Percentiles rank a stretch among this genome's conserved stretches.
Conservation (phyloP, 2,797 vertebrate species). For the Prionace glauca region DNA sequence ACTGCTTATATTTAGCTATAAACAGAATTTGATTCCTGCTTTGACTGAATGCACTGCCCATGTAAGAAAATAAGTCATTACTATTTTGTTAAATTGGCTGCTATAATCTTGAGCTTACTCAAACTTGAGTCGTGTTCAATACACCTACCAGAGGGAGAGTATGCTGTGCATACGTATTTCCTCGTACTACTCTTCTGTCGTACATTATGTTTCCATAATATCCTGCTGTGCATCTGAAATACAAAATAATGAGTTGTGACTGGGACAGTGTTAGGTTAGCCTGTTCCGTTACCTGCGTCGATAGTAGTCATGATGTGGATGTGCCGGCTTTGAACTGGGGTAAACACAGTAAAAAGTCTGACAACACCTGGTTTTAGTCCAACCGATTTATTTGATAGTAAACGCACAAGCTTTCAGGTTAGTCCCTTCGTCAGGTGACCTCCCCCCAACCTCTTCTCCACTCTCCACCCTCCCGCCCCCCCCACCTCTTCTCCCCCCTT, state of each 20-base stretch:
- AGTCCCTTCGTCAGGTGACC: too few species aligned
- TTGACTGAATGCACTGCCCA: background rate
- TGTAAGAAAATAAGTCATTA: background rate
- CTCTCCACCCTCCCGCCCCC: too few species aligned
- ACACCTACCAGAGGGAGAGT: slow-evolving; percentile 57
- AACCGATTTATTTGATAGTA: too few species aligned
- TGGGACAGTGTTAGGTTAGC: background rate
- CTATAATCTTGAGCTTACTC: background rate
- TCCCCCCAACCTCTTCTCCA: too few species aligned
- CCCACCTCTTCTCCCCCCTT: too few species aligned
- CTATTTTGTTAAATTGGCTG: background rate
- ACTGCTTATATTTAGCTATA: background rate
- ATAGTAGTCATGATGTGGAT: too few species aligned
- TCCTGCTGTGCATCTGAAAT: slow-evolving; percentile 39
- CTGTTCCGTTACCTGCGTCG: background rate
- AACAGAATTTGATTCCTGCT: background rate
- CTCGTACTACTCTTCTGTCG: slow-evolving; percentile 81
- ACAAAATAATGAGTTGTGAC: slow-evolving; percentile 4
- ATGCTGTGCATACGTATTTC: slow-evolving; percentile 68
- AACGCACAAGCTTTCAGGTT: too few species aligned
- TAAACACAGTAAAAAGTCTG: too few species aligned
- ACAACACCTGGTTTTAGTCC: too few species aligned
- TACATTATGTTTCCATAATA: slow-evolving; percentile 78
- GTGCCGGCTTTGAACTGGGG: too few species aligned
- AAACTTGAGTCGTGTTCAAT: background rate